These are phyloP conservation scores for Perognathus longimembris DNA, from an alignment of 2,113 vertebrate genomes.

Conservation along the genomic window DNA sequence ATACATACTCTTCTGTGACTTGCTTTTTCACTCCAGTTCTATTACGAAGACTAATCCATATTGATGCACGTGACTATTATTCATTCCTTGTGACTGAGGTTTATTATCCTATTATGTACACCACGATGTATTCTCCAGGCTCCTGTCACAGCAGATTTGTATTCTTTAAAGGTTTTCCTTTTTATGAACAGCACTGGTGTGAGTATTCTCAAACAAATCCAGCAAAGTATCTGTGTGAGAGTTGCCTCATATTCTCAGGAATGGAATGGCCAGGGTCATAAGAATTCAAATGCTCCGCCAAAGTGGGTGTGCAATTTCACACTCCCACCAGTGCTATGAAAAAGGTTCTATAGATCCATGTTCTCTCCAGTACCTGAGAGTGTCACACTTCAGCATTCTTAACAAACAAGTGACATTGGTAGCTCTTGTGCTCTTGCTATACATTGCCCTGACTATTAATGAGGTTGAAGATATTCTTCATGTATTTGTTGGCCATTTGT, in stretches of 20 bases:
- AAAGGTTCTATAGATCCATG: background rate
- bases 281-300: background rate
- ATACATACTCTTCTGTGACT: constrained; percentile 45
- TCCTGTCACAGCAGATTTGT: background rate
- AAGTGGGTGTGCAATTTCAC: background rate
- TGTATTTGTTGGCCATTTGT: constrained; percentile 13
- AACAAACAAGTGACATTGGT: background rate
- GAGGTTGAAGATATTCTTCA: background rate
- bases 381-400: background rate
- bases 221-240: background rate
- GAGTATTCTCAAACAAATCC: background rate
- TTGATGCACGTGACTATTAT: background rate
- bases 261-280: background rate
- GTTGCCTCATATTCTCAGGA: background rate
- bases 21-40: constrained; percentile 59
- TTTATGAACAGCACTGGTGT: background rate
- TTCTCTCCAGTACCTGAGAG: background rate
- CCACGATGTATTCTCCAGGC: background rate
- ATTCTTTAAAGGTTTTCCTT: background rate
- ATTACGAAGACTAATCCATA: constrained; percentile 24
- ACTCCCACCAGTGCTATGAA: background rate
- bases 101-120: constrained; percentile 42
- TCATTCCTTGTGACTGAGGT: constrained; percentile 53
- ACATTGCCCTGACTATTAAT: constrained; percentile 10
- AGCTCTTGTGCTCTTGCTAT: background rate